These are phyloP conservation scores for Ploceus nigricollis DNA, from an alignment of 2,113 vertebrate genomes.

Conservation along the genomic window DNA sequence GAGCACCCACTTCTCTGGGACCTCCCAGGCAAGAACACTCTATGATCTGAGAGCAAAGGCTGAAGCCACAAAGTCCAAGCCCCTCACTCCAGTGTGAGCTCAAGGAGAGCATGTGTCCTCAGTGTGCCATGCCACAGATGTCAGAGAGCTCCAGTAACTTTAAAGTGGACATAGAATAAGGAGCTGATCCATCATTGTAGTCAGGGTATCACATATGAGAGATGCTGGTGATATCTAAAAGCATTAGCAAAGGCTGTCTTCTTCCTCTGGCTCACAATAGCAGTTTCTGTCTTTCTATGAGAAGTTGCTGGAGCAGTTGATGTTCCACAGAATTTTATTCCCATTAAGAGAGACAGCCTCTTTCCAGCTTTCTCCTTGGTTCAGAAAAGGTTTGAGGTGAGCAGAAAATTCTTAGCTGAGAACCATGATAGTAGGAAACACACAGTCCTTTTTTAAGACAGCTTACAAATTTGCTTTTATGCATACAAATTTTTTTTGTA, in stretches of 20 bases:
- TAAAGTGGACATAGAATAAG: background rate
- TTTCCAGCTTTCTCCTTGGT: background rate
- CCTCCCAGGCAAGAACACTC: background rate
- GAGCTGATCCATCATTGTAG: background rate
- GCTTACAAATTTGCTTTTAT: background rate
- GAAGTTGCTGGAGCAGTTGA: background rate
- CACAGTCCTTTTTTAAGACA: background rate
- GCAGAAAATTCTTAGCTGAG: background rate
- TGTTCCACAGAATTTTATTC: background rate
- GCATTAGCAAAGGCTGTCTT: background rate
- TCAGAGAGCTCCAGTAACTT: background rate
- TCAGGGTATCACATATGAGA: background rate
- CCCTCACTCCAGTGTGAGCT: background rate
- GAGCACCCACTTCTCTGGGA: background rate
- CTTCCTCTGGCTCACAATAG: background rate
- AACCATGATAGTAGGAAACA: background rate
- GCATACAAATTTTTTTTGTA: background rate
- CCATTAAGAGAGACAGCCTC: background rate
- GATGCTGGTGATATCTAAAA: background rate
- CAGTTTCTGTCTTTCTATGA: background rate
- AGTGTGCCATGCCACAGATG: background rate
- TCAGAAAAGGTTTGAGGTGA: background rate
- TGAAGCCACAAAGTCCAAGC: background rate
- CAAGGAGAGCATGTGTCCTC: background rate
- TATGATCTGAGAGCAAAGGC: background rate